Conservation (phyloP, 92 coral and sea anemone species). For the Meandrina meandrites region DNA sequence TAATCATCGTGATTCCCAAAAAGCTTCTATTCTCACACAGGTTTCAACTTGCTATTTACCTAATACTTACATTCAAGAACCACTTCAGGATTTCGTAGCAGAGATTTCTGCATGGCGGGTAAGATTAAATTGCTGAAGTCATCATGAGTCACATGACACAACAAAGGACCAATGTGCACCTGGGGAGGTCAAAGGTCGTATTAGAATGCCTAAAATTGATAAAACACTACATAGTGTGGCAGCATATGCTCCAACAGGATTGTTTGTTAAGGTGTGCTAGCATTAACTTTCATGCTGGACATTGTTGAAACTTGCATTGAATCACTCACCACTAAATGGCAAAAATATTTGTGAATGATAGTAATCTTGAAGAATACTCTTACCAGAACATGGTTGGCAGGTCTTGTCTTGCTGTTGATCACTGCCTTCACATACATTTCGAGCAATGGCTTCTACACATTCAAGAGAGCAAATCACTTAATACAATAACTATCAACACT, state of each 20-base stretch:
- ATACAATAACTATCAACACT: neutral
- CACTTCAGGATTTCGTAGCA: constrained; percentile 88
- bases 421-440: constrained; percentile 84
- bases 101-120: constrained; percentile 84
- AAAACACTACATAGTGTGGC: neutral
- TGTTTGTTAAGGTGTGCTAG: neutral
- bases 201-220: neutral
- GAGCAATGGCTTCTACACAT: constrained; percentile 71
- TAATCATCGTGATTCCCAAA: too few species aligned
- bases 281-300: too few species aligned
- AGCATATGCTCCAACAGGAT: too few species aligned
- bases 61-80: constrained; percentile 85
- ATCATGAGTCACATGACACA: constrained; percentile 81
- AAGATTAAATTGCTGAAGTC: constrained; percentile 76
- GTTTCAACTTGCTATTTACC: too few species aligned
- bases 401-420: constrained; percentile 72
- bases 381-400: constrained; percentile 71
- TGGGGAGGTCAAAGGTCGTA: constrained; percentile 13
- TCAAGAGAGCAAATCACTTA: neutral
- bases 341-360: neutral
- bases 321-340: neutral
- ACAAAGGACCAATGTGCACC: constrained; percentile 72
- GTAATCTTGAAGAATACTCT: neutral
- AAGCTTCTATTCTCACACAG: too few species aligned
- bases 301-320: too few species aligned